Evolutionary conservation across 1,140 invertebrate species (phyloP).

Genomic region (Drosophila ogumai): DNA sequence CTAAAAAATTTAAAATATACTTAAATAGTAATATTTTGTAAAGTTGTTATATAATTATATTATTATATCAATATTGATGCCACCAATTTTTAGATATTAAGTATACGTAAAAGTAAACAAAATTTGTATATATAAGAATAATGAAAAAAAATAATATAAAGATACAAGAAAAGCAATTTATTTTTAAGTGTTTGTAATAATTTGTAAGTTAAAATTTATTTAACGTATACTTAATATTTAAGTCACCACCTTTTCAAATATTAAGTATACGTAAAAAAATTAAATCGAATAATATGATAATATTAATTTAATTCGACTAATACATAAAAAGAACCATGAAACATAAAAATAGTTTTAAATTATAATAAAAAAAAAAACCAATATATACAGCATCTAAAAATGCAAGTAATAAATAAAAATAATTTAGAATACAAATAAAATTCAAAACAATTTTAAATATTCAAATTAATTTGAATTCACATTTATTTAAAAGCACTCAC

Average conservation of each 20-base stretch:
- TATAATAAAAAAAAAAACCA: background rate
- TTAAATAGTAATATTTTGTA: no score
- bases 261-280: background rate
- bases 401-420: no score
- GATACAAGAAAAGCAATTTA: background rate
- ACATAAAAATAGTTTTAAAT: background rate
- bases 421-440: no score
- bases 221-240: slow-evolving; percentile 1
- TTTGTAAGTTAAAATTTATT: background rate
- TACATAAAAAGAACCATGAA: background rate
- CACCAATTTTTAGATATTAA: background rate
- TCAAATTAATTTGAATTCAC: background rate
- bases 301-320: background rate
- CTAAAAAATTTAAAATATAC: no score
- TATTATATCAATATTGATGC: background rate
- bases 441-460: no score
- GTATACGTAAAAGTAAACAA: background rate
- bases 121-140: background rate
- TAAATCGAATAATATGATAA: background rate
- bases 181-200: background rate
- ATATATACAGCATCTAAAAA: background rate
- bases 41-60: no score
- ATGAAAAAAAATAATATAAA: background rate
- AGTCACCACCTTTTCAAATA: background rate
- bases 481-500: slow-evolving; percentile 44